Evolutionary conservation across 1,140 invertebrate species (phyloP).

Genomic region (Drosophila funebris): DNA sequence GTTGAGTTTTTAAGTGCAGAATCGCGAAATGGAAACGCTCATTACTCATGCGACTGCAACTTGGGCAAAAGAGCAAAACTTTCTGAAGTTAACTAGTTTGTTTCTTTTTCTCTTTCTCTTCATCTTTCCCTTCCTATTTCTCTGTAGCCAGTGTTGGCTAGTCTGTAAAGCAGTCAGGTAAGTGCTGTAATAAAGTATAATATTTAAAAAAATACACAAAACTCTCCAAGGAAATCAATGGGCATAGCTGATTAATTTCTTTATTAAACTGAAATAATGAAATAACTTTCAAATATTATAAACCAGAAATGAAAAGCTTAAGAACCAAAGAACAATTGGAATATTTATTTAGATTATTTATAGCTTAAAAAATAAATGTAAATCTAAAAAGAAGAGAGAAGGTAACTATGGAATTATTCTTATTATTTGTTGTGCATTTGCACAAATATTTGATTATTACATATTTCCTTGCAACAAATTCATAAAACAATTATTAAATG

Average conservation of each 20-base stretch:
- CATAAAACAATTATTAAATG: too few relatives aligned
- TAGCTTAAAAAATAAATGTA: too few relatives aligned
- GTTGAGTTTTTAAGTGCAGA: conserved; percentile 45
- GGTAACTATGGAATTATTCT: too few relatives aligned
- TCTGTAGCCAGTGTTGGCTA: neutral
- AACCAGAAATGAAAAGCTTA: too few relatives aligned
- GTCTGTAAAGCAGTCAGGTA: neutral
- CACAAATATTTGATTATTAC: too few relatives aligned
- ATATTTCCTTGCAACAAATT: too few relatives aligned
- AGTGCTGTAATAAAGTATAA: neutral
- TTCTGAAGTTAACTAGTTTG: conserved; percentile 38
- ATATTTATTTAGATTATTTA: too few relatives aligned
- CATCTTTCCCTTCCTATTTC: neutral
- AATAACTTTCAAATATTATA: neutral
- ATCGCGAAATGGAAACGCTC: conserved; percentile 47
- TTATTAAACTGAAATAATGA: neutral
- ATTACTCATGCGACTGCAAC: conserved; percentile 47
- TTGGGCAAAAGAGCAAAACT: conserved; percentile 36
- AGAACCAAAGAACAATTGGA: too few relatives aligned
- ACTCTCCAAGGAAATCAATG: neutral
- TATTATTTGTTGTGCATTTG: too few relatives aligned
- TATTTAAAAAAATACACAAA: neutral
- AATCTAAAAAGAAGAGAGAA: too few relatives aligned
- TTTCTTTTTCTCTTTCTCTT: neutral
- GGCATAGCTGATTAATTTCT: neutral